Conservation (phyloP, 2,113 vertebrate genomes). For the Puntigrus tetrazona region DNA sequence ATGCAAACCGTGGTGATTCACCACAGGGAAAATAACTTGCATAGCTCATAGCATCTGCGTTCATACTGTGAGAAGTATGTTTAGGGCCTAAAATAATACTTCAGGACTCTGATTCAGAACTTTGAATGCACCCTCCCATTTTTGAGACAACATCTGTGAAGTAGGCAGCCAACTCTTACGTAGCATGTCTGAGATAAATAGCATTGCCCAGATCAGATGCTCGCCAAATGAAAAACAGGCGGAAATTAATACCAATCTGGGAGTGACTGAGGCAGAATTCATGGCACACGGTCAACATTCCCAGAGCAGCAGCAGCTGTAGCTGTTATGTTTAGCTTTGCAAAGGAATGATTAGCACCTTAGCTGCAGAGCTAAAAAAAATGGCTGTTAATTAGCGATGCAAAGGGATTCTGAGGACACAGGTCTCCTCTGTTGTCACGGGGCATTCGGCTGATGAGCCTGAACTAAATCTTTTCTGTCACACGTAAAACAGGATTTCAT, state of each 20-base stretch:
- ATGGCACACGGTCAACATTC: conserved; percentile 3
- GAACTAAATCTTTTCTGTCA: conserved; percentile 49
- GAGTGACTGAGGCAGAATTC: background rate
- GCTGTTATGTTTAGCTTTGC: background rate
- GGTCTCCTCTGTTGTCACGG: conserved; percentile 29
- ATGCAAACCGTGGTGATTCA: background rate
- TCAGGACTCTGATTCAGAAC: too few relatives aligned
- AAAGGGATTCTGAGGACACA: background rate
- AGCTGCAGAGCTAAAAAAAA: background rate
- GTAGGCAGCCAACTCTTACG: background rate
- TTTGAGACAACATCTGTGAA: conserved; percentile 1
- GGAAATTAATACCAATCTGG: conserved; percentile 11
- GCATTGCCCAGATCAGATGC: conserved; percentile 1
- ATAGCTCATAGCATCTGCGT: too few relatives aligned
- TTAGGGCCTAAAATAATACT: too few relatives aligned
- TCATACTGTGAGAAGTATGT: too few relatives aligned
- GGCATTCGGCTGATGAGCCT: conserved; percentile 32
- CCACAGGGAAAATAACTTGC: background rate
- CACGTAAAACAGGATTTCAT: conserved; percentile 30
- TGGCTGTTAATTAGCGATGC: conserved; percentile 39
- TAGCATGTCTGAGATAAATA: background rate
- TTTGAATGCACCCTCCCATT: background rate
- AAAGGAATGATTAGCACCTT: background rate
- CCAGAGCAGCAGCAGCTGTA: conserved; percentile 10
- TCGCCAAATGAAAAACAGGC: conserved; percentile 11